A percentile compares a stretch with the other conserved stretches of the same genome.
Evolutionary conservation across 2,113 vertebrate species (phyloP).

Genomic region (Amphilophus citrinellus): DNA sequence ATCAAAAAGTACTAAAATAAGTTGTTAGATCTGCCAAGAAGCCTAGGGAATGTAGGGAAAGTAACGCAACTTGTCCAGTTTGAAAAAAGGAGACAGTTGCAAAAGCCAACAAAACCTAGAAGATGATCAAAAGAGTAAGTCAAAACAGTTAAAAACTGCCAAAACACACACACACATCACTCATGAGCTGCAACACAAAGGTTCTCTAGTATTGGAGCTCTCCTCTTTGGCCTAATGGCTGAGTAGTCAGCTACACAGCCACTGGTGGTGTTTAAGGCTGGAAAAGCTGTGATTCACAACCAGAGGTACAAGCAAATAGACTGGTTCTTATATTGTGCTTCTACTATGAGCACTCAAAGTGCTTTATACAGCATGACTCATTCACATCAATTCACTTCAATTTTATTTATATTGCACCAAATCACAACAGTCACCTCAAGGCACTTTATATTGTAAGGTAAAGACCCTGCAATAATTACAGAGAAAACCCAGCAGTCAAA

Average conservation of each 20-base stretch:
- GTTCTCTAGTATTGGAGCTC: neutral
- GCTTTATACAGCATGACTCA: no score
- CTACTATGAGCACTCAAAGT: no score
- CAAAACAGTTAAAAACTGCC: constrained; percentile 3
- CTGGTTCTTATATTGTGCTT: no score
- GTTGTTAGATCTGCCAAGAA: neutral
- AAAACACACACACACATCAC: neutral
- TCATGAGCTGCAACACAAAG: neutral
- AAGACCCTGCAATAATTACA: no score
- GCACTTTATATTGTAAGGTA: no score
- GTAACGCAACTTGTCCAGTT: neutral
- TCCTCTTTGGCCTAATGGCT: neutral
- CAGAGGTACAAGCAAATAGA: neutral
- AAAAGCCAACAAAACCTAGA: neutral
- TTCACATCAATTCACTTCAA: no score
- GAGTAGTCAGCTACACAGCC: neutral
- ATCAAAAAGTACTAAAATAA: neutral
- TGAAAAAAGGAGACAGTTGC: neutral
- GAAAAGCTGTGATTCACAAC: neutral
- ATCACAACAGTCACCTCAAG: no score
- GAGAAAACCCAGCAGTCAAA: no score
- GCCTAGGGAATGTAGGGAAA: neutral
- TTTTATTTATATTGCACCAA: no score
- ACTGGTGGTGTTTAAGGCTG: neutral
- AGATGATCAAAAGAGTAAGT: constrained; percentile 4